Base-by-base conservation (phyloP, 2,113 vertebrate species). In the Martes martes region DNA sequence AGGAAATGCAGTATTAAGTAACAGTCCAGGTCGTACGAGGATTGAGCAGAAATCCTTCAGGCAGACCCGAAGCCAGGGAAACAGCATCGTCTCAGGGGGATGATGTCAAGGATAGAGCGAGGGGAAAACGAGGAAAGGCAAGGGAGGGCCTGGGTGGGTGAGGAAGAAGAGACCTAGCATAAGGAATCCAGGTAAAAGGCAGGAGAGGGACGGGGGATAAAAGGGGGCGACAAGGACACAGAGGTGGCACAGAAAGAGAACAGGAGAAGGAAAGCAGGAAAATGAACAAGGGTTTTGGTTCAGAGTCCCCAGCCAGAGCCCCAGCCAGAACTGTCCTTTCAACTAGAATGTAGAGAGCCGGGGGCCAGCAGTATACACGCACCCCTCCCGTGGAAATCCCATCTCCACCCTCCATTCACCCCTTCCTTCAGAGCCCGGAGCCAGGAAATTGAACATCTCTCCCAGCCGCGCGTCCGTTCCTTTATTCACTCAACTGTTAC, bases 221-320 rank as follows among this genome's bases (percentile, higher is more conserved):
- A 42, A 45, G 11, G n/a, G 15, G 36, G 39, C 11, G 61, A 52
- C 31, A 55, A 47, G 90, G 61, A 89, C 19, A 61, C 5, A 24
- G 45, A 74, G 52, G 33, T 0, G 10, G 2, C 14, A 9, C 2
- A 74, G 86, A n/a, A 57, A 87, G 57, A 45, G 82, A 39, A 52
- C 10, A 21, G 26, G 42, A 73, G 33, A 23, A 14, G 1, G 4
- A 15, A 36, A 61, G 15, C 26, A 50, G n/a, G 52, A 10, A 76
- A 19, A 23, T 2, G 33, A 63, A 23, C 0, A 1, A 1, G 50
- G 36, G 6, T 11, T 5, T 1, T 1, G 73, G 45, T n/a, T 65
- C 52, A 83, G 47, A 88, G 61, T 10, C 24, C 36, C 18, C n/a
- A 55, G 57, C 19, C 57, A 42, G 45, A 79, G 26, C 42, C 89